Percentiles rank a stretch among this genome's conserved stretches.
Conservation (phyloP, 2,888 invertebrate species). For the Brenthis hecate region DNA sequence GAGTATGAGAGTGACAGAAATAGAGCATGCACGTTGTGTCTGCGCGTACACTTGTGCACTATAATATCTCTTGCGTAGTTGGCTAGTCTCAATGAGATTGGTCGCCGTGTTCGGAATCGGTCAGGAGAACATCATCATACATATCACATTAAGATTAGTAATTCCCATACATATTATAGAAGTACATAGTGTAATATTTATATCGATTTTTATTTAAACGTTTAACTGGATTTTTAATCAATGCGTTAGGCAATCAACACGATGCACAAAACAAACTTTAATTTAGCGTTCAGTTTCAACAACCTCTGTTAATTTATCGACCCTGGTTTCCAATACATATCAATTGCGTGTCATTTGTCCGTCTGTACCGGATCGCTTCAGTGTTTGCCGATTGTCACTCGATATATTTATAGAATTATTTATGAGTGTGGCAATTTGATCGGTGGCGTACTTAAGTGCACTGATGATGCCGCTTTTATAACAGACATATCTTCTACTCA, state of each 20-base stretch:
- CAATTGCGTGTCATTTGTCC: conserved; percentile 49
- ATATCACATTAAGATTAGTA: no score
- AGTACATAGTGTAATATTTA: neutral
- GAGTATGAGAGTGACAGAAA: no score
- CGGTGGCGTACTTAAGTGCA: conserved; percentile 11
- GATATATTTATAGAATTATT: conserved; percentile 47
- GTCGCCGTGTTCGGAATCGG: no score
- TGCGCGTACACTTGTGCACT: no score
- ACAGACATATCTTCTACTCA: no score
- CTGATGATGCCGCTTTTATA: conserved; percentile 3
- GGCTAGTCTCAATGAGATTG: no score
- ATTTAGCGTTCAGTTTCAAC: conserved; percentile 18
- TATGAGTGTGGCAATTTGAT: conserved; percentile 30
- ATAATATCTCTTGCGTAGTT: no score
- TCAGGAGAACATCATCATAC: no score
- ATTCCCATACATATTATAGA: no score
- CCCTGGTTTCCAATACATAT: conserved; percentile 58
- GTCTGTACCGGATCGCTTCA: conserved; percentile 32
- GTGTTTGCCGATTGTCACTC: conserved; percentile 45
- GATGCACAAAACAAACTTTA: conserved; percentile 8
- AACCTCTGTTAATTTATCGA: conserved; percentile 38
- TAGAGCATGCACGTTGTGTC: no score
- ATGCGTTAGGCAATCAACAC: neutral
- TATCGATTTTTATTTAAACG: neutral
- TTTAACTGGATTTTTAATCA: neutral